Evolutionary conservation across 1,140 invertebrate species (phyloP), one percentile per base, ranked within the genome.

Genomic region (Achatina immaculata): DNA sequence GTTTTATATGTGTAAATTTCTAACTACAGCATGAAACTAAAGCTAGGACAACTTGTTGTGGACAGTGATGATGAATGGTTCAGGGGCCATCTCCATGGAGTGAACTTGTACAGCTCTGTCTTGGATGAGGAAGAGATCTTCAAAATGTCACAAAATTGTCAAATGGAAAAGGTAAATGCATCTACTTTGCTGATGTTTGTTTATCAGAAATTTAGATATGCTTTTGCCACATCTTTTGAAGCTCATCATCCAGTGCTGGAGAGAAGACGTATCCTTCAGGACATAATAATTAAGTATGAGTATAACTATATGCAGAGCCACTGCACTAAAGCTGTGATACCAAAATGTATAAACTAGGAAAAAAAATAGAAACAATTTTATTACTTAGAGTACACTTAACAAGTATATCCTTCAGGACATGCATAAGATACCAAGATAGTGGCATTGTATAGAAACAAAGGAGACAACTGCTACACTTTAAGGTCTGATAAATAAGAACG

Each of bases 61-160:
- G 14, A 19, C 0, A 34, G 16, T 19, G 68, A 36, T 45, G 69
- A 62, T 4, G 43, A 55, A 21, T 78, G 66, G 34, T 86, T 88
- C 80, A 73, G 81, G 66, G 87, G 87, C 45, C 80, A 86, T 62
- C 38, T 88, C 19, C 83, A 83, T 74, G 83, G 85, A 40, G 68
- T 84, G 1, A 86, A 86, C 58, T 65, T 88, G 3, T 86, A 85
- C 78, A 82, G 78, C 38, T 38, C 42, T 19, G 48, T 65, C 14
- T 62, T 88, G 31, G 78, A 73, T 34, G 36, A 68, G 0, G 75
- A 71, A 16, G 34, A 55, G n/a, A 84, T 88, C 16, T 14, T 62
- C 28, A 48, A 38, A 3, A 75, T 85, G 79, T 78, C 82, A 62
- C 40, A 21, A 31, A 43, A 28, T 9, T 45, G 48, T 43, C 16